Percentiles rank a stretch among this genome's conserved stretches.
Evolutionary conservation across 2,113 vertebrate species (phyloP).

Genomic region (Megaleporinus macrocephalus): DNA sequence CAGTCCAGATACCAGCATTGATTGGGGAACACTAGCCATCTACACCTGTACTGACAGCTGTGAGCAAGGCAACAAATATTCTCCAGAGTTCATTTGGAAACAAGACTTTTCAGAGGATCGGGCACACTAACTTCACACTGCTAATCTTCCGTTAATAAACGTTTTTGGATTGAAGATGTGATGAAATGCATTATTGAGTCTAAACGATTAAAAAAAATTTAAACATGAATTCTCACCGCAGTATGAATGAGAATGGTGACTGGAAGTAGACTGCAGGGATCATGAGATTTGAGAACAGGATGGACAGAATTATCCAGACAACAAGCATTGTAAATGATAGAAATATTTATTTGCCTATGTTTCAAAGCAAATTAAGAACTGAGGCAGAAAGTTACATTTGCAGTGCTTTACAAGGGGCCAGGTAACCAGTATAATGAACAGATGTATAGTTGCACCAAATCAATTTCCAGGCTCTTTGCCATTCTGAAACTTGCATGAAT

Average conservation of each 20-base stretch:
- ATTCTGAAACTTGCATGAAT: background rate
- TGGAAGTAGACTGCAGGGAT: background rate
- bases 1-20: constrained; percentile 85
- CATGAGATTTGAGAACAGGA: background rate
- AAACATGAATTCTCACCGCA: too few species aligned
- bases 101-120: constrained; percentile 82
- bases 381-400: constrained; percentile 9
- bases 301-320: background rate
- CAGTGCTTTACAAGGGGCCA: constrained; percentile 51
- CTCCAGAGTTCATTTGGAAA: constrained; percentile 91
- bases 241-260: too few species aligned
- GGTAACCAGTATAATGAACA: constrained; percentile 32
- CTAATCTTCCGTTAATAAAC: background rate
- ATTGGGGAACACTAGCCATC: constrained; percentile 89
- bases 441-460: background rate
- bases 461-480: background rate
- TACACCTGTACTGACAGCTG: constrained; percentile 90
- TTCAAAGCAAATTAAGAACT: constrained; percentile 39
- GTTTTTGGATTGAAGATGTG: background rate
- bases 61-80: constrained; percentile 74
- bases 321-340: background rate
- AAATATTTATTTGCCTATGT: constrained; percentile 50
- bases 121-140: background rate
- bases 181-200: background rate
- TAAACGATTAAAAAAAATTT: too few species aligned